Evolutionary conservation across 2,888 invertebrate genomes (phyloP).

Genomic region (Dyspetes luteomarginatus): DNA sequence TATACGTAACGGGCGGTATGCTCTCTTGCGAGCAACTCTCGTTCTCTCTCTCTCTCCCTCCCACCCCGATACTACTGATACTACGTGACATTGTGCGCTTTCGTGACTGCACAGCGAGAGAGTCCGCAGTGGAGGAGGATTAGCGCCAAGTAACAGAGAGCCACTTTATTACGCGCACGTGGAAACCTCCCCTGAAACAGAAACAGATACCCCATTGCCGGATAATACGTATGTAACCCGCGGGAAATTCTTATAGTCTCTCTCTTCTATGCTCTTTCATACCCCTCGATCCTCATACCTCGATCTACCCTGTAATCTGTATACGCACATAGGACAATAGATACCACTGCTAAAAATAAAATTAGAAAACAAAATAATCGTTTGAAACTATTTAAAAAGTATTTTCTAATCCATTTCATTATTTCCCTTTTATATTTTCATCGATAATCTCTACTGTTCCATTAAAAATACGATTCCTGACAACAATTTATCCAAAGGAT

Average conservation of each 20-base stretch:
- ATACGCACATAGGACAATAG: too few species aligned
- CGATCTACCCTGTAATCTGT: too few species aligned
- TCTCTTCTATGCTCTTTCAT: neutral
- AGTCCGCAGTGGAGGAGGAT: slow-evolving; percentile 51
- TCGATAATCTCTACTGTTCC: too few species aligned
- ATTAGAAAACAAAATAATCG: too few species aligned
- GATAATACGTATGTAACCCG: slow-evolving; percentile 71
- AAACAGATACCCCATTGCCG: slow-evolving; percentile 59
- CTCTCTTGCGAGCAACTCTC: slow-evolving; percentile 51
- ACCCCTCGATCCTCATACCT: neutral
- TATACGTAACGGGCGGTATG: slow-evolving; percentile 11
- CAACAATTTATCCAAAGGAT: too few species aligned
- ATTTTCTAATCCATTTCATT: too few species aligned
- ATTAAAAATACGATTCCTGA: too few species aligned
- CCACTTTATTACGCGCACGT: slow-evolving; percentile 81
- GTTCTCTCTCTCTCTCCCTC: slow-evolving; percentile 61
- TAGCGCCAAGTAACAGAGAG: slow-evolving; percentile 69
- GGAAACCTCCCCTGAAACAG: slow-evolving; percentile 66
- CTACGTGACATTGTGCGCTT: slow-evolving; percentile 28
- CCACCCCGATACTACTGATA: slow-evolving; percentile 25
- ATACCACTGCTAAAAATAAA: too few species aligned
- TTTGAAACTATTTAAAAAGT: too few species aligned
- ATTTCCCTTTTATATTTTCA: too few species aligned
- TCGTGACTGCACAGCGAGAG: slow-evolving; percentile 10
- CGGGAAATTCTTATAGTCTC: slow-evolving; percentile 64